Evolutionary conservation across 1,140 invertebrate genomes (phyloP).

Genomic region (Branchinecta lynchi): DNA sequence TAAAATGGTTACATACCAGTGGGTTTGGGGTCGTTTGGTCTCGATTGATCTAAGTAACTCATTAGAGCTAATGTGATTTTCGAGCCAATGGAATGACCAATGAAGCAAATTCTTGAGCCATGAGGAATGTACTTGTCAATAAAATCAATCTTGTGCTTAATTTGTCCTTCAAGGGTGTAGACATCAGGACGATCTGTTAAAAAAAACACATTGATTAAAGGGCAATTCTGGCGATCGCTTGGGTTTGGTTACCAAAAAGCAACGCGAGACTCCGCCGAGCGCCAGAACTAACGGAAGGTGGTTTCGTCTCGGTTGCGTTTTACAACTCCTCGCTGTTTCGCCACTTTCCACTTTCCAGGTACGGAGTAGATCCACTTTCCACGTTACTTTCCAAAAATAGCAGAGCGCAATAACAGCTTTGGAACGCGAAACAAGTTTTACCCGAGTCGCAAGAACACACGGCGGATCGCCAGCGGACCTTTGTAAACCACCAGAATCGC

Average conservation of each 20-base stretch:
- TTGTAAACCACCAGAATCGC: too few species aligned
- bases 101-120: slow-evolving; percentile 47
- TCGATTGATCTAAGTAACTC: slow-evolving; percentile 31
- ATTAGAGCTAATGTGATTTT: slow-evolving; percentile 62
- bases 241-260: neutral
- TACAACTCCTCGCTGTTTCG: neutral
- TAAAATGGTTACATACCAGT: neutral
- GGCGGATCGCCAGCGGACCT: too few species aligned
- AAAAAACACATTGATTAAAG: slow-evolving; percentile 13
- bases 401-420: too few species aligned
- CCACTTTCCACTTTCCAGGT: neutral
- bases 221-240: too few species aligned
- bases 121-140: slow-evolving; percentile 50
- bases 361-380: neutral
- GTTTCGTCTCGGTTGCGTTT: neutral
- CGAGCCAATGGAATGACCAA: slow-evolving; percentile 70
- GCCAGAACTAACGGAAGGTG: neutral
- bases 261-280: neutral
- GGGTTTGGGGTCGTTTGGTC: neutral
- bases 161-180: slow-evolving; percentile 53
- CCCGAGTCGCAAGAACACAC: too few species aligned
- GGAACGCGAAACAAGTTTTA: too few species aligned
- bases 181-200: slow-evolving; percentile 36
- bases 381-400: too few species aligned
- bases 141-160: slow-evolving; percentile 63